These are phyloP conservation scores for Onychostruthus taczanowskii DNA, from an alignment of 2,113 vertebrate species.

Conservation along the genomic window DNA sequence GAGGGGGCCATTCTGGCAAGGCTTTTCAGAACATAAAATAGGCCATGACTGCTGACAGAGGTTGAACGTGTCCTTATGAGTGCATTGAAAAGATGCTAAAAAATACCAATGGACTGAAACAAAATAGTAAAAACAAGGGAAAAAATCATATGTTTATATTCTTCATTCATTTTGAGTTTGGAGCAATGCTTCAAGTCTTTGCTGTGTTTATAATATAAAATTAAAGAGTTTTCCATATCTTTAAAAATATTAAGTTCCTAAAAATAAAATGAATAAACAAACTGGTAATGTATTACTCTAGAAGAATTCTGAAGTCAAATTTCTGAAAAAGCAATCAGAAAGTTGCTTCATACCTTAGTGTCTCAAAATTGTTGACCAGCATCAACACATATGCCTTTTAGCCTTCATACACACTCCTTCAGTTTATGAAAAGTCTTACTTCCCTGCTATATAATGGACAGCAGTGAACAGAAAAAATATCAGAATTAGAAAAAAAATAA, in stretches of 20 bases:
- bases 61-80: neutral
- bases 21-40: neutral
- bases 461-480: neutral
- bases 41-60: neutral
- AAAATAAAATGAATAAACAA: neutral
- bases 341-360: neutral
- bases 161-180: neutral
- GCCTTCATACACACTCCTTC: neutral
- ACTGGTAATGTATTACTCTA: neutral
- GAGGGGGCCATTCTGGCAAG: neutral
- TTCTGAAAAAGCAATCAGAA: neutral
- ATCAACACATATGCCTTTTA: neutral
- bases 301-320: neutral
- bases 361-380: neutral
- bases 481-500: neutral
- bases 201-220: neutral
- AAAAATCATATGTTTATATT: neutral
- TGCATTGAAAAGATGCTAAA: neutral
- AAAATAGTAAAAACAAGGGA: neutral
- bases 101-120: neutral
- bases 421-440: neutral
- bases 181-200: neutral
- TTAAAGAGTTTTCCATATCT: neutral
- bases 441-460: neutral
- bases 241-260: neutral